These are phyloP conservation scores for Oryctes rhinoceros DNA, from an alignment of 1,140 invertebrate genomes.

Conservation along the genomic window DNA sequence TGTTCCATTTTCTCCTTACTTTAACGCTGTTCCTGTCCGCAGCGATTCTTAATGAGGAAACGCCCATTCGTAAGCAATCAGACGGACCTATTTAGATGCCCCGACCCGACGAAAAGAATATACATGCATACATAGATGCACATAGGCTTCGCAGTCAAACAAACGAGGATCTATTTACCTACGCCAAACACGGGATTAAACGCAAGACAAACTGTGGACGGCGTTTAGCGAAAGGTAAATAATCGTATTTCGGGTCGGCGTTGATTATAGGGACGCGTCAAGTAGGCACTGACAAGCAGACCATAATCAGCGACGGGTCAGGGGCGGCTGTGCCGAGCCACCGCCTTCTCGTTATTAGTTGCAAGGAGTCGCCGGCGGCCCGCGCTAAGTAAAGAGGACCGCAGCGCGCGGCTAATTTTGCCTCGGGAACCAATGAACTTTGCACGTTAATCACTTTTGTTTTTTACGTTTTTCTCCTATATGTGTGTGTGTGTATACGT, in stretches of 20 bases:
- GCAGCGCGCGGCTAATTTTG: neutral
- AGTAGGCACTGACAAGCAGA: constrained; percentile 31
- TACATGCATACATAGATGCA: no score
- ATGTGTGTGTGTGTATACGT: neutral
- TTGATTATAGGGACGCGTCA: constrained; percentile 35
- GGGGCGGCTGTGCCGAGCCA: neutral
- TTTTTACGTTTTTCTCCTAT: neutral
- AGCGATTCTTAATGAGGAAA: neutral
- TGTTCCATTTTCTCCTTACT: neutral
- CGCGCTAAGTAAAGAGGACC: constrained; percentile 14
- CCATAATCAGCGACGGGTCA: constrained; percentile 25
- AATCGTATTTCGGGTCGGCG: constrained; percentile 30
- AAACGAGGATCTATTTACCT: constrained; percentile 31
- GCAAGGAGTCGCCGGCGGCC: constrained; percentile 13
- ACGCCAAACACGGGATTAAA: constrained; percentile 24
- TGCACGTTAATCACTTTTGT: constrained; percentile 26
- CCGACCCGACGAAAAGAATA: neutral
- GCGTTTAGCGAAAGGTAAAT: constrained; percentile 36
- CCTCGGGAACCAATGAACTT: constrained; percentile 19
- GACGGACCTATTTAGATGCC: neutral
- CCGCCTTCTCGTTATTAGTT: constrained; percentile 36
- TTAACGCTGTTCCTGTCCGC: neutral
- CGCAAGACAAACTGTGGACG: constrained; percentile 23
- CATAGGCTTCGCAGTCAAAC: neutral
- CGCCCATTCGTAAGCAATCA: neutral